These are phyloP conservation scores for Silurus lanzhouensis DNA, from an alignment of 2,797 vertebrate species.

Conservation along the genomic window DNA sequence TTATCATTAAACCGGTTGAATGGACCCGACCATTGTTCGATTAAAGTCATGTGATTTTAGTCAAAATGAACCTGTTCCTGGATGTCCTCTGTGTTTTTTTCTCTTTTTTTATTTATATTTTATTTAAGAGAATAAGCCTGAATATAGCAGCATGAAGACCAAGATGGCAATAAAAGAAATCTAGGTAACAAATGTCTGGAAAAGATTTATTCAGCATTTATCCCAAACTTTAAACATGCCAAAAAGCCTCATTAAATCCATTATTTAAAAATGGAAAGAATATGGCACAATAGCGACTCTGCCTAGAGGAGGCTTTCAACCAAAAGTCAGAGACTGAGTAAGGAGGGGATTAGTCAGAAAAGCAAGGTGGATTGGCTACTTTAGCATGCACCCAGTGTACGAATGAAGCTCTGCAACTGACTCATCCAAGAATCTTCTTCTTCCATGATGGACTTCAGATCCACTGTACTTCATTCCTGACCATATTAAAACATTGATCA, in stretches of 20 bases:
- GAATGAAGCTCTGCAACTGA: background rate
- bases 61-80: background rate
- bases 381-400: background rate
- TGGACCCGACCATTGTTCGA: background rate
- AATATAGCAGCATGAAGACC: background rate
- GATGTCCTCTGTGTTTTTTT: too few relatives aligned
- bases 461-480: background rate
- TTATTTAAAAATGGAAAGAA: slow-evolving; percentile 6
- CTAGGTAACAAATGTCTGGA: background rate
- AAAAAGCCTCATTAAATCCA: background rate
- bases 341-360: background rate
- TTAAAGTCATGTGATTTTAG: background rate
- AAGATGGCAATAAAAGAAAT: background rate
- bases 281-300: background rate
- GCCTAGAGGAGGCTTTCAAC: slow-evolving; percentile 13
- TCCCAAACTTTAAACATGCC: background rate
- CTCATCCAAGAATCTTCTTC: slow-evolving; percentile 34
- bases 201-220: background rate
- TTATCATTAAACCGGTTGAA: background rate
- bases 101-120: too few relatives aligned
- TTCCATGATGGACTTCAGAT: background rate
- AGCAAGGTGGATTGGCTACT: background rate
- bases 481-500: background rate
- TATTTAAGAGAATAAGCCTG: background rate
- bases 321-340: background rate